These are phyloP conservation scores for Orthonyx spaldingii DNA, from an alignment of 2,113 vertebrate genomes.

Conservation along the genomic window DNA sequence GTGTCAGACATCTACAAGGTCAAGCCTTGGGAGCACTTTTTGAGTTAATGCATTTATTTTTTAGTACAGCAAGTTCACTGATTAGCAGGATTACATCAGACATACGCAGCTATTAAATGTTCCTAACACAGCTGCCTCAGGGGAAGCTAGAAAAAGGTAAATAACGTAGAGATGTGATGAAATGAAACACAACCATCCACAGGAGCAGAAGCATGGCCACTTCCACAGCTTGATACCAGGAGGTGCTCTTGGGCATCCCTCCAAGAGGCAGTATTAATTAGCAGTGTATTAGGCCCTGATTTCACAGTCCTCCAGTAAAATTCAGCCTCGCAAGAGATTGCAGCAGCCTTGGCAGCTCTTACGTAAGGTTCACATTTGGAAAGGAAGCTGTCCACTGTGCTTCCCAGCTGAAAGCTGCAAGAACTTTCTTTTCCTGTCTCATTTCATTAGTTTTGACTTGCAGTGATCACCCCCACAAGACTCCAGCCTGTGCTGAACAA, in stretches of 20 bases:
- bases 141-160: constrained; percentile 9
- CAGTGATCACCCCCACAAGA: not conserved
- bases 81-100: not conserved
- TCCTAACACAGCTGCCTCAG: not conserved
- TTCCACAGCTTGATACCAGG: not conserved
- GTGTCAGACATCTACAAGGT: constrained; percentile 20
- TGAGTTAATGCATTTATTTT: not conserved
- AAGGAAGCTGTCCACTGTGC: not conserved
- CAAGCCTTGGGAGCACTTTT: not conserved
- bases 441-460: not conserved
- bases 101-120: not conserved
- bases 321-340: not conserved
- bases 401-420: not conserved
- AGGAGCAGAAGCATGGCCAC: not conserved
- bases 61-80: not conserved
- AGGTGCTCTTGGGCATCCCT: not conserved
- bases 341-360: not conserved
- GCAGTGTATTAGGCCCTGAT: not conserved
- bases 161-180: not conserved
- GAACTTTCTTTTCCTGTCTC: not conserved
- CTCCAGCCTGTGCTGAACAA: not conserved
- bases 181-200: not conserved
- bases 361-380: not conserved
- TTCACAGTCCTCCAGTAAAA: not conserved
- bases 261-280: constrained; percentile 14